Base-by-base conservation (phyloP, 1,140 invertebrate genomes). In the Drosophila arawakana region DNA sequence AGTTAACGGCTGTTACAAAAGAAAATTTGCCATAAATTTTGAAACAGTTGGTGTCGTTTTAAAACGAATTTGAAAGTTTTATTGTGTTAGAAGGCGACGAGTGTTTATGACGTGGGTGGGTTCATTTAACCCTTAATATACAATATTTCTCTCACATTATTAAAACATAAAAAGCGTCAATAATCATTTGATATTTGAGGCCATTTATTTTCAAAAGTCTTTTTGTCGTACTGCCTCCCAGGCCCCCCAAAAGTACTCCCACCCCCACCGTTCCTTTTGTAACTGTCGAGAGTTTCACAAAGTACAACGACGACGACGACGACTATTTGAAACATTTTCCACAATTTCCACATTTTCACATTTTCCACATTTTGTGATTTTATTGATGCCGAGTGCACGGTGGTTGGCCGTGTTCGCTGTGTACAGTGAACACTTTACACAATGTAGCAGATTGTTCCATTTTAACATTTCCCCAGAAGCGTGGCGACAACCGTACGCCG, bases 121-220 rank as follows among this genome's bases (percentile, higher is more conserved):
- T 35, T 46, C 80, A 71, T 85, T 89, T 89, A 89, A 89, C 84
- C 84, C 84, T 89, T 89, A 76, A 50, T 63, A 74, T 80, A 65
- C 67, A 41, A 83, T 85, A 81, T 76, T 66, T 43, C 61, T 80
- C 84, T 76, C 81, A 78, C 84, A 90, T 89, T 89, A 89, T 89
- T 90, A 89, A 90, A 89, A 81, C 81, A 89, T 90, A 90, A 89
- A 89, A 78, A 89, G 84, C 84, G 85, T 89, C 84, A 84, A 89
- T 89, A 89, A 84, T 89, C 84, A 89, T 90, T 85, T 90, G 71
- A 90, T 69, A 81, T 89, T 81, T 84, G 77, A 73, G 78, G 61
- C 81, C 78, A 89, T 89, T 89, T 89, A 89, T 84, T 90, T 77
- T 73, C 65, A 73, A 73, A 69, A 76, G 61, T 46, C 55, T 58